phyloP scores from a whole-genome alignment of 53 echinoderm and acorn worm genomes.

The Mesocentrotus franciscanus region DNA sequence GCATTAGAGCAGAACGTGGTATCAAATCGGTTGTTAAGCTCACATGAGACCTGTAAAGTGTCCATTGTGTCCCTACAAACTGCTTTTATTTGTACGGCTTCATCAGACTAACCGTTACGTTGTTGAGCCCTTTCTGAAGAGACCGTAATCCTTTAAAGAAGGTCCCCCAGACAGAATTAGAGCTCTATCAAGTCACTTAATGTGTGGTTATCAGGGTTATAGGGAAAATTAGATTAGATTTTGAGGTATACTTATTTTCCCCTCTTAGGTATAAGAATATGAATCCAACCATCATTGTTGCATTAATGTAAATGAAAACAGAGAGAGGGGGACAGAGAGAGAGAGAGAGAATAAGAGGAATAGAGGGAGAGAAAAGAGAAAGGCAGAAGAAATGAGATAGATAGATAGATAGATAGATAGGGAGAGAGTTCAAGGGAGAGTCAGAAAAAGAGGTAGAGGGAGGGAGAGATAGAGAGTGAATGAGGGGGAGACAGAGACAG shows the following conservation, averaged over 20 bases:
- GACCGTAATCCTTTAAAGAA: not conserved
- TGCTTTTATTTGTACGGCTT: not conserved
- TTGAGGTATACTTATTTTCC: not conserved
- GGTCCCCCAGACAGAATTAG: not conserved
- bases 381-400: too few species aligned
- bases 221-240: not conserved
- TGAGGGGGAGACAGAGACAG: not conserved
- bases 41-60: constrained; percentile 13
- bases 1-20: not conserved
- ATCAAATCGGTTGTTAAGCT: not conserved
- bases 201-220: not conserved
- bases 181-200: not conserved
- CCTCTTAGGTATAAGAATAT: not conserved
- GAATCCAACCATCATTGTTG: not conserved
- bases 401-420: too few species aligned
- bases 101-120: not conserved
- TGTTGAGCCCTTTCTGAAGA: not conserved
- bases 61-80: not conserved
- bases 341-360: not conserved
- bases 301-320: not conserved
- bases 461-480: not conserved
- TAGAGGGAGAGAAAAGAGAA: not conserved
- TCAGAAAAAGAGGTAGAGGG: not conserved
- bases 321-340: not conserved
- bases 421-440: too few species aligned